Base-by-base conservation (phyloP, 2,888 invertebrate species). In the Drosophila hawaiiensis region DNA sequence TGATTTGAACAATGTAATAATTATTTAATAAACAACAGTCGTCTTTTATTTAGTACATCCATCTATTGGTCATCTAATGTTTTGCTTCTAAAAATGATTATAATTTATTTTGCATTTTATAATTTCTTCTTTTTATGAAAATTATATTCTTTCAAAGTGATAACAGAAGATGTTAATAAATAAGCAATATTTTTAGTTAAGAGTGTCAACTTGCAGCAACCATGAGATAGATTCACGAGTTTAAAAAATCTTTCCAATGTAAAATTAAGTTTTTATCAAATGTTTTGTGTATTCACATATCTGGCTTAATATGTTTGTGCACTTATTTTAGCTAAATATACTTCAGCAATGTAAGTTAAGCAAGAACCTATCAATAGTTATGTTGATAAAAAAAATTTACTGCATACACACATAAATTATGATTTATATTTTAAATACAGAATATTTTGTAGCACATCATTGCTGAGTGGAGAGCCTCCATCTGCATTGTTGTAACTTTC, bases 401-500 rank as follows among this genome's bases (percentile, higher is more conserved):
- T 5, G 12, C 0, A 41, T 2, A n/a, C 12, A 3, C 12, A 6
- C 22, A 22, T 0, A 12, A 16, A 1, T 0, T 25, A 25, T 25
- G 16, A 16, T 9, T 9, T 9, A 16, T 4, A 9, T 12, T 39
- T 61, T 10, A n/a, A 28, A 16, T 59, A 53, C n/a, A 63, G 53
- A 39, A 56, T 66, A 66, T 66, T 14, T 47, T 0, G 3, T 2
- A 12, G 22, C 22, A 2, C 2, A 52, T 28, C 25, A 31, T 4
- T 3, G 0, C 9, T 9, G 16, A 9, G 5, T 16, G 9, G 0
- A 16, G 25, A 16, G 16, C 25, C 25, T 47, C 4, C 47, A 16
- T 16, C 33, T 39, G 41, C 60, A 54, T 49, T 68, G 69, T 68
- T 83, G 71, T 55, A 73, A 47, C 70, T 73, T 81, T 81, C 80